phyloP scores from a whole-genome alignment of 1,140 invertebrate species.

The Rhynchophorus ferrugineus region DNA sequence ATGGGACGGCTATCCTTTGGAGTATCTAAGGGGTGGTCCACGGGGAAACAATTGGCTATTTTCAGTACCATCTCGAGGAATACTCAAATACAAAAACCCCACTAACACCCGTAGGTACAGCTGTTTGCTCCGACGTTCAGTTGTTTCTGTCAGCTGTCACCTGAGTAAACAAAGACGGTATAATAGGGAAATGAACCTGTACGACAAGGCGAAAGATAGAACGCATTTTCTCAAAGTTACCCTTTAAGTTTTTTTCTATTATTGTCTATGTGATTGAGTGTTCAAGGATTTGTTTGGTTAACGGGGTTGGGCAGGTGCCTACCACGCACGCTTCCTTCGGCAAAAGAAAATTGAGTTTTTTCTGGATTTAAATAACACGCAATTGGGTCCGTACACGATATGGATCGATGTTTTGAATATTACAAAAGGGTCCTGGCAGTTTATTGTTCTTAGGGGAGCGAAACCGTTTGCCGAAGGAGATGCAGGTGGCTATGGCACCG shows the following conservation, averaged over 20 bases:
- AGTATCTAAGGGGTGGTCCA: no score
- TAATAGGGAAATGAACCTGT: neutral
- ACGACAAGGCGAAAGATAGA: neutral
- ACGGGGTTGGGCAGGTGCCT: neutral
- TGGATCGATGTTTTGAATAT: neutral
- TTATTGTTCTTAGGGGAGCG: no score
- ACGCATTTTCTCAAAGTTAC: neutral
- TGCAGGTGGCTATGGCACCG: no score
- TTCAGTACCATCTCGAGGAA: no score
- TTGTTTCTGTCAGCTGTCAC: neutral
- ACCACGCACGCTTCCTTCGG: neutral
- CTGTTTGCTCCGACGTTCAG: neutral
- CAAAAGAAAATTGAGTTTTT: neutral
- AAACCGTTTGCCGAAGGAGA: no score
- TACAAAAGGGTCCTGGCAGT: neutral
- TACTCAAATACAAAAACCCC: no score
- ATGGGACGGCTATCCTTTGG: no score
- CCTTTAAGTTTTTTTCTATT: no score
- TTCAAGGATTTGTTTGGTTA: neutral
- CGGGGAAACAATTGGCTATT: no score
- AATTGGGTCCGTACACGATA: neutral
- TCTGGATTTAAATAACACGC: neutral
- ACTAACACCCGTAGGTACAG: no score
- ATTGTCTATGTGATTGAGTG: no score
- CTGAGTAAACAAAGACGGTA: neutral